Percentiles rank a stretch among this genome's conserved stretches.
Evolutionary conservation across 1,140 invertebrate genomes (phyloP).

Genomic region (Drosophila sp.): DNA sequence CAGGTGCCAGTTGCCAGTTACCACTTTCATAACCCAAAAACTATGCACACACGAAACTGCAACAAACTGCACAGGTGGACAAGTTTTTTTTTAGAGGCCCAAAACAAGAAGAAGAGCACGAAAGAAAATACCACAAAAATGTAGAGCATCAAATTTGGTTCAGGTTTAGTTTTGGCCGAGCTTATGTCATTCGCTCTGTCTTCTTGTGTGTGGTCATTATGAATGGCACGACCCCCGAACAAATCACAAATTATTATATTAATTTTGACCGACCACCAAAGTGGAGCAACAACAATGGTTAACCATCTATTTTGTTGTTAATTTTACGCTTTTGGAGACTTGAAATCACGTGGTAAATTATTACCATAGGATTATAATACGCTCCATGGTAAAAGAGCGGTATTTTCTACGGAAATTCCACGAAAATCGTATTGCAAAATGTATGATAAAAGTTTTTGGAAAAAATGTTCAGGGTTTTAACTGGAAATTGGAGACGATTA

Average conservation of each 20-base stretch:
- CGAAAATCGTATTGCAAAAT: slow-evolving; percentile 13
- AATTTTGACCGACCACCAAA: slow-evolving; percentile 15
- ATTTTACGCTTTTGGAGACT: neutral
- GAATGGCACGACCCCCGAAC: slow-evolving; percentile 5
- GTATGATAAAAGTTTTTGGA: neutral
- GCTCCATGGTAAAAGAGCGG: no score
- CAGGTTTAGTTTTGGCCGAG: slow-evolving; percentile 8
- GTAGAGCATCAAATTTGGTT: slow-evolving; percentile 21
- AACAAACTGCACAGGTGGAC: slow-evolving; percentile 23
- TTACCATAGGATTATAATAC: slow-evolving; percentile 10
- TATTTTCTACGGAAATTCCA: slow-evolving; percentile 14
- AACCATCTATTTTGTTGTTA: neutral
- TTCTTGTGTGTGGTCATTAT: slow-evolving; percentile 7
- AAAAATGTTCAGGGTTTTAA: neutral
- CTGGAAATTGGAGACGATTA: neutral
- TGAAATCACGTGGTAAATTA: slow-evolving; percentile 6
- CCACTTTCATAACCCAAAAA: slow-evolving; percentile 13
- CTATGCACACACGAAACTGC: slow-evolving; percentile 9
- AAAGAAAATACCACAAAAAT: slow-evolving; percentile 16
- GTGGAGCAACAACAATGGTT: slow-evolving; percentile 9
- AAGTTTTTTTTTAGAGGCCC: slow-evolving; percentile 11
- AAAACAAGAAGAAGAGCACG: slow-evolving; percentile 13
- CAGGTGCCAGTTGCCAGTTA: neutral
- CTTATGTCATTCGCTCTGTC: slow-evolving; percentile 9
- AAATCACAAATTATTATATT: slow-evolving; percentile 20